Conservation (phyloP, 2,113 vertebrate species). For the Orycteropus afer region DNA sequence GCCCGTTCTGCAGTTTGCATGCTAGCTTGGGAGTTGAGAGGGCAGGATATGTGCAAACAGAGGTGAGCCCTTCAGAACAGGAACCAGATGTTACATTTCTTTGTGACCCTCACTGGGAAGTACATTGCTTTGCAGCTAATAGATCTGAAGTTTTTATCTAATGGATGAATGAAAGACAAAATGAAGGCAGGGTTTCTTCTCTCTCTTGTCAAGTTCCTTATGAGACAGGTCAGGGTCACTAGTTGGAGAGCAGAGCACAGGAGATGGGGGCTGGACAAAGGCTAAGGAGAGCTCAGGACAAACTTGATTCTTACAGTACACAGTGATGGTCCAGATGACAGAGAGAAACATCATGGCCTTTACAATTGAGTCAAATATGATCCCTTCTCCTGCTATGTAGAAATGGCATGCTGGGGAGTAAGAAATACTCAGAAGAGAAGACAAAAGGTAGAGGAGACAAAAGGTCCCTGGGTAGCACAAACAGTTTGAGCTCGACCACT, state of each 20-base stretch:
- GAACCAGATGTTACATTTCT: not conserved
- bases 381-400: not conserved
- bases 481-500: no score
- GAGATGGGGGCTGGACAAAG: not conserved
- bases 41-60: not conserved
- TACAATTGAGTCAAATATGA: not conserved
- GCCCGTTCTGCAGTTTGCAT: not conserved
- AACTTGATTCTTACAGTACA: not conserved
- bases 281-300: not conserved
- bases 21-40: not conserved
- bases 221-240: not conserved
- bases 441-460: not conserved
- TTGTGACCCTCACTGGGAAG: not conserved
- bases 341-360: not conserved
- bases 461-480: not conserved
- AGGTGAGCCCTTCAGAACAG: not conserved
- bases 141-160: not conserved
- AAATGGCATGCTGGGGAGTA: not conserved
- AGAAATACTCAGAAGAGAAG: not conserved
- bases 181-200: not conserved
- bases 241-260: not conserved
- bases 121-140: not conserved
- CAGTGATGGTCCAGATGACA: not conserved
- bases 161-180: not conserved
- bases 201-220: not conserved